A percentile compares a stretch with the other conserved stretches of the same genome.
These are phyloP conservation scores for Coendou prehensilis DNA, from an alignment of 2,797 vertebrate genomes.

Conservation along the genomic window DNA sequence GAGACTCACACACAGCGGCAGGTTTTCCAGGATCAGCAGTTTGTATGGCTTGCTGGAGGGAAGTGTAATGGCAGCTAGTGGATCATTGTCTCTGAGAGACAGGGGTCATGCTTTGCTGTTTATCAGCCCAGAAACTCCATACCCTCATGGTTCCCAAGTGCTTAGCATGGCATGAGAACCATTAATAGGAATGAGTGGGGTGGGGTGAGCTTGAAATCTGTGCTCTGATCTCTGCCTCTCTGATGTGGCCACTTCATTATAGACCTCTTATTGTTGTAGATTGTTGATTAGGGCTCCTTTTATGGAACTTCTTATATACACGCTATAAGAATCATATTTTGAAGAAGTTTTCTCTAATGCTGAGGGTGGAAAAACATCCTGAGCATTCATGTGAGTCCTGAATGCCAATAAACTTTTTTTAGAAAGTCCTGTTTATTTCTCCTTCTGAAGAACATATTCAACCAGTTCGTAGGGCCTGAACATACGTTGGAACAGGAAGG, in stretches of 20 bases:
- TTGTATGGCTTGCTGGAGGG: neutral
- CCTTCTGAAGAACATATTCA: neutral
- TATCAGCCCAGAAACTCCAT: neutral
- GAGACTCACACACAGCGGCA: neutral
- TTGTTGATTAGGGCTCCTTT: neutral
- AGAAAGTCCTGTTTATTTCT: neutral
- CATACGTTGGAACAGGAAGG: neutral
- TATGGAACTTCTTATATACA: neutral
- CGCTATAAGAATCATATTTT: neutral
- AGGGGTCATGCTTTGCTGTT: neutral
- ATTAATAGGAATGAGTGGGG: neutral
- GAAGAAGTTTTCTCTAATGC: neutral
- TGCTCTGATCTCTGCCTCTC: neutral
- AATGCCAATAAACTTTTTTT: neutral
- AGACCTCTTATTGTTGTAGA: neutral
- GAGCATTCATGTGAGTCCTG: neutral
- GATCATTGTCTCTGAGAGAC: neutral
- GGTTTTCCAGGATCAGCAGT: neutral
- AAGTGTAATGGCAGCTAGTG: neutral
- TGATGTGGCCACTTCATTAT: neutral
- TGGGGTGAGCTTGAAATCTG: neutral
- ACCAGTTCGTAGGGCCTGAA: neutral
- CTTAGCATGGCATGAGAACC: neutral
- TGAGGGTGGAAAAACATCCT: neutral
- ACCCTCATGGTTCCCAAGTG: neutral